A percentile compares a stretch with the other conserved stretches of the same genome.
These are phyloP conservation scores for Tachycineta bicolor DNA, from an alignment of 2,113 vertebrate genomes.

Conservation along the genomic window DNA sequence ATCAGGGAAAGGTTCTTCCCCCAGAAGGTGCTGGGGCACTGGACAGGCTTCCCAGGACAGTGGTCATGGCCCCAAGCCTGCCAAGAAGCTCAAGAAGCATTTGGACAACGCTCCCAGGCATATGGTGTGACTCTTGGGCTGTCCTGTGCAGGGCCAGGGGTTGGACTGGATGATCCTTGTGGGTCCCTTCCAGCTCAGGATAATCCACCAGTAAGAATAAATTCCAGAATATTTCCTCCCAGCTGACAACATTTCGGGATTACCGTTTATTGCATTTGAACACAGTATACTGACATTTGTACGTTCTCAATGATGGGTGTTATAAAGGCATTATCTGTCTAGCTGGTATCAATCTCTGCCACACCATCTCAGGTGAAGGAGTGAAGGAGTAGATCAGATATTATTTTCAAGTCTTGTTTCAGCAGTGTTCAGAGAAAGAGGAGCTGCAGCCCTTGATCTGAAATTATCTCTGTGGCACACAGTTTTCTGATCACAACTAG, in stretches of 20 bases:
- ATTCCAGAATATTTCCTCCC: background rate
- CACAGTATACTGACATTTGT: background rate
- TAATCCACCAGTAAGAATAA: background rate
- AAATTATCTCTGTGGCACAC: background rate
- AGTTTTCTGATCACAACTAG: background rate
- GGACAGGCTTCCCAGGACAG: background rate
- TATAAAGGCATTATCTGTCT: background rate
- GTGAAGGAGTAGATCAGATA: background rate
- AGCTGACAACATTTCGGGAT: background rate
- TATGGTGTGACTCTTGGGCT: background rate
- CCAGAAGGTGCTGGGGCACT: background rate
- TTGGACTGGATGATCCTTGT: background rate
- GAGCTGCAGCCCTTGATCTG: background rate
- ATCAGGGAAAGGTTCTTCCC: background rate
- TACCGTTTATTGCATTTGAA: background rate
- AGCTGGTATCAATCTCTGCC: background rate
- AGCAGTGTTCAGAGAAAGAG: background rate
- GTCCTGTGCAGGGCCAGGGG: background rate
- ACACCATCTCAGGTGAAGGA: background rate
- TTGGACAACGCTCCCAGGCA: rapidly evolving
- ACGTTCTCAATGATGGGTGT: background rate
- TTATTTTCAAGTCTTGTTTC: background rate
- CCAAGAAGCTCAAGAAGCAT: background rate
- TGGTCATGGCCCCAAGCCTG: background rate
- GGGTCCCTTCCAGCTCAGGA: background rate